These are phyloP conservation scores for Lycodopsis pacificus DNA, from an alignment of 2,797 vertebrate species.

Conservation along the genomic window DNA sequence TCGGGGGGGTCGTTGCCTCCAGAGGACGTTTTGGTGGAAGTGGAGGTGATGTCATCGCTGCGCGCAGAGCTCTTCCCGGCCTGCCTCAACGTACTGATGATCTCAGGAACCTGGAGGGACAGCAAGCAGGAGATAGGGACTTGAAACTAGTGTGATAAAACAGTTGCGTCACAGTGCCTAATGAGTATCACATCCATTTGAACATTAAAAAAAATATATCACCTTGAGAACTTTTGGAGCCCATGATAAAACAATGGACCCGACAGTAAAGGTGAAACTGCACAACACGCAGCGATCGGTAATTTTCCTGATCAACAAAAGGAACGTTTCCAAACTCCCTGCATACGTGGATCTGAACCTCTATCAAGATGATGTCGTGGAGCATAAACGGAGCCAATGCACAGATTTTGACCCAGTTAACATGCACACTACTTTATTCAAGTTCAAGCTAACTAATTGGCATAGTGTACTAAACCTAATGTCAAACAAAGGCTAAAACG, in stretches of 20 bases:
- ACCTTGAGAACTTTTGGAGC: not conserved
- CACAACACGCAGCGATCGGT: not conserved
- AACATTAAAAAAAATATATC: not conserved
- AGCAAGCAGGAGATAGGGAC: not conserved
- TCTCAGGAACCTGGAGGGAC: slow-evolving; percentile 92
- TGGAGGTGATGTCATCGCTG: slow-evolving; percentile 86
- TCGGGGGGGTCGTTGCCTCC: slow-evolving; percentile 62
- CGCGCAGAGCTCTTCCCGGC: slow-evolving; percentile 93
- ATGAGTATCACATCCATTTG: not conserved
- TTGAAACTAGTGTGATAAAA: not conserved
- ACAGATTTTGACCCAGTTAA: not conserved
- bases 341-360: not conserved
- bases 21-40: slow-evolving; percentile 75
- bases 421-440: not conserved
- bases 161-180: not conserved
- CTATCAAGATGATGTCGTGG: not conserved
- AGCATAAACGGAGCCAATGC: not conserved
- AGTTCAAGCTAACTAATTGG: not conserved
- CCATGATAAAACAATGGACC: not conserved
- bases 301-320: not conserved
- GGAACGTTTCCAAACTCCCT: not conserved
- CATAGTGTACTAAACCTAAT: slow-evolving; percentile 1
- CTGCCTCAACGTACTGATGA: slow-evolving; percentile 95
- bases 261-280: not conserved
- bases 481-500: not conserved